Evolutionary conservation across 2,888 invertebrate genomes (phyloP).

Genomic region (Cosmopolites sordidus): DNA sequence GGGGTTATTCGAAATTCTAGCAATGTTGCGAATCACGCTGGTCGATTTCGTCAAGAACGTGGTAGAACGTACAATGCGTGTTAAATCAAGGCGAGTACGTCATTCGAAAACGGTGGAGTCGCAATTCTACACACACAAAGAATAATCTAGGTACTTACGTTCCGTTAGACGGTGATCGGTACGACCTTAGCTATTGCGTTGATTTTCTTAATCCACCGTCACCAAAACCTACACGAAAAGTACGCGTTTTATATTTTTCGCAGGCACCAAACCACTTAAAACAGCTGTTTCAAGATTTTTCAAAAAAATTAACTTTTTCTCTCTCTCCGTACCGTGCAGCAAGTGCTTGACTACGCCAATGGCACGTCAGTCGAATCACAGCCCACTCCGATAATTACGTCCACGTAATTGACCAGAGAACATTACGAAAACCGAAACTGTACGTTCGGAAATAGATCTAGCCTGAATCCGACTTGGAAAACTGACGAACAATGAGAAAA

Average conservation of each 20-base stretch:
- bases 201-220: neutral
- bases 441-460: neutral
- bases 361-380: constrained; percentile 26
- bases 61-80: neutral
- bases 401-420: constrained; percentile 9
- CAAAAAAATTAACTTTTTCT: neutral
- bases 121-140: neutral
- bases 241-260: neutral
- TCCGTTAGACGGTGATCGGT: neutral
- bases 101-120: neutral
- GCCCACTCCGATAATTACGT: constrained; percentile 18
- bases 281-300: neutral
- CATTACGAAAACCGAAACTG: constrained; percentile 2
- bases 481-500: constrained; percentile 11
- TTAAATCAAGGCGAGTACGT: neutral
- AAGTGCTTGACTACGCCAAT: constrained; percentile 26
- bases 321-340: neutral
- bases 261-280: neutral
- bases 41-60: too few species aligned
- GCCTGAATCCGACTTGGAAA: neutral
- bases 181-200: neutral
- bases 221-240: neutral
- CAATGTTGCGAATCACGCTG: too few species aligned
- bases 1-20: too few species aligned
- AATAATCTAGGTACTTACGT: neutral